Evolutionary conservation across 2,113 vertebrate species (phyloP), one percentile per base, ranked within the genome.

Genomic region (Hemichromis elongatus): DNA sequence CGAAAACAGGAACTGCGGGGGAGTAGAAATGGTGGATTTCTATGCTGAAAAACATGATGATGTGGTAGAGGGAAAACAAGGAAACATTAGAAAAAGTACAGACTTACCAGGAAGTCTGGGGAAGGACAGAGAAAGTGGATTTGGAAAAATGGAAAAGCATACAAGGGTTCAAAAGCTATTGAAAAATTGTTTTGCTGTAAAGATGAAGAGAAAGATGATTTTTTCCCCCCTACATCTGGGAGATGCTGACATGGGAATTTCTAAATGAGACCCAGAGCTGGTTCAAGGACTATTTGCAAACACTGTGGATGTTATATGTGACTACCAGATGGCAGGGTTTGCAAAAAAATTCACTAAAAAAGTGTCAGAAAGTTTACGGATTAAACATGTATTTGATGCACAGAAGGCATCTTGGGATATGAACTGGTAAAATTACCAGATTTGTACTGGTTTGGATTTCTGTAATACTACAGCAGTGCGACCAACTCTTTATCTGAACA

Each of bases 21-120:
- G 83, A 61, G 50, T 21, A 57, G 68, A 80, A 63, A 33, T 87
- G 85, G 63, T 26, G 61, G 68, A 89, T 83, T 93, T 86, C 63
- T 56, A 88, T 84, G 50, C 85, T 90, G 75, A 89, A 79, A 86
- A 85, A 86, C 90, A 92, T 89, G 80, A 92, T 89, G 91, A 92
- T 77, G 82, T 87, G 57, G 42, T 21, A 52, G 30, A 19, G 45
- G 45, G 47, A 61, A 45, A 56, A 26, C 26, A 47, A 47, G 73
- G 79, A 81, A 63, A 14, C 54, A 63, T 4, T 24, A 80, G 75
- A 47, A 57, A 57, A 81, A 86, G 40, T 37, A 84, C 54, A 81
- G 83, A 40, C 87, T 86, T 81, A 77, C 87, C 75, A 93, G 83
- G 66, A 55, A 89, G 63, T 82, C 4, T 66, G 45, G 30, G 21